These are phyloP conservation scores for Pristionchus entomophagus DNA, from an alignment of 2,888 invertebrate species.

Conservation along the genomic window DNA sequence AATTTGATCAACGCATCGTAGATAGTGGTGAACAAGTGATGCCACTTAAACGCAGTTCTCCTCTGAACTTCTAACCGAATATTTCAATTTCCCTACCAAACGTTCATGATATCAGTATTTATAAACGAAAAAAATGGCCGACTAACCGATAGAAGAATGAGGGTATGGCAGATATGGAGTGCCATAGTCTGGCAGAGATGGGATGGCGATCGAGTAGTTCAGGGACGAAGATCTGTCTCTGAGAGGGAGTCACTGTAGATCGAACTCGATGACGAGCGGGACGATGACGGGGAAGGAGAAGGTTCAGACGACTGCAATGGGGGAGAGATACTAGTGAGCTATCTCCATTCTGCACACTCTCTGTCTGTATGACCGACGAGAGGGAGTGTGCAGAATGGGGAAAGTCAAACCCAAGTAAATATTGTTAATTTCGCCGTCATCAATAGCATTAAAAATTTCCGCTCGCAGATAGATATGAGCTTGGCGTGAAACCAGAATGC, in stretches of 20 bases:
- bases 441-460: too few species aligned
- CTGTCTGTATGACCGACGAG: not conserved
- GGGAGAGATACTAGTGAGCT: conserved; percentile 79
- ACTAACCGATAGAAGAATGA: conserved; percentile 88
- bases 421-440: too few species aligned
- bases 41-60: too few species aligned
- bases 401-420: too few species aligned
- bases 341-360: not conserved
- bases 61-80: too few species aligned
- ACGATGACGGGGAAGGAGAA: conserved; percentile 87
- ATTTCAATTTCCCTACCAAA: not conserved
- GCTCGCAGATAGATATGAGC: too few species aligned
- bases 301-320: conserved; percentile 82
- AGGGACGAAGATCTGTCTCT: conserved; percentile 93
- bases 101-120: too few species aligned
- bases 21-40: too few species aligned
- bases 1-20: too few species aligned
- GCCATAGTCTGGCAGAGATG: conserved; percentile 95
- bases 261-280: conserved; percentile 35
- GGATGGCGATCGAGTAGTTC: conserved; percentile 96
- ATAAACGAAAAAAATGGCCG: too few species aligned
- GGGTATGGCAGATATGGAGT: conserved; percentile 95
- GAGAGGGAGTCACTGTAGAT: conserved; percentile 51
- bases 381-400: too few species aligned
- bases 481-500: conserved; percentile 85